Evolutionary conservation across 2,888 invertebrate species (phyloP), one percentile per base, ranked within the genome.

Genomic region (Synanthedon tipuliformis): DNA sequence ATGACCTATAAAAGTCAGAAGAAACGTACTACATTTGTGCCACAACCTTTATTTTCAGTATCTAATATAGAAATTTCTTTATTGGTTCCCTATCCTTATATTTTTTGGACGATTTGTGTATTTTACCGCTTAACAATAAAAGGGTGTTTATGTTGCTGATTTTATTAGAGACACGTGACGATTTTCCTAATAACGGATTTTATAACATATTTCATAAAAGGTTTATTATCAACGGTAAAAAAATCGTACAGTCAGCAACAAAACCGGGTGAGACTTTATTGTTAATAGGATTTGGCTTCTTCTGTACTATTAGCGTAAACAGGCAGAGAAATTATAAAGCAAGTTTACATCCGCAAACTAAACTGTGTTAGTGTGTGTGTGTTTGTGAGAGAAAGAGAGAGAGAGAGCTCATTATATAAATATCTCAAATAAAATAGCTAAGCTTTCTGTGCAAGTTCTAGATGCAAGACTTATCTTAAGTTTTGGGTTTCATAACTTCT

Each of bases 1-100:
- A 87, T 83, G 75, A 85, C 78, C 86, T 73, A 87, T 87, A 86
- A 86, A 87, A 84, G 86, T 86, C 85, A 81, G 73, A 62, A 68
- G 67, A 66, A 80, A 83, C 78, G 78, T 78, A 84, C 78, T 82
- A 81, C 79, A 78, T 84, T 87, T 86, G 82, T 75, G 78, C 78
- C 67, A 55, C 73, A 74, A 78, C 81, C 84, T 81, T 85, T 83
- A 84, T 81, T 81, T 82, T 77, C 81, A 74, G 80, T 75, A 77
- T 74, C 80, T 81, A 81, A 83, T 81, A 81, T 79, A 80, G 74
- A 72, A 64, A 71, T 74, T 73, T 75, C 76, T 83, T 84, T 82
- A 84, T 82, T 78, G 72, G 73, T 69, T 63, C 68, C 66, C 64
- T 70, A 70, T 77, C 73, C 76, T 72, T 75, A 81, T 75, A 80